phyloP scores from a whole-genome alignment of 2,888 invertebrate genomes.

The Aromia moschata region DNA sequence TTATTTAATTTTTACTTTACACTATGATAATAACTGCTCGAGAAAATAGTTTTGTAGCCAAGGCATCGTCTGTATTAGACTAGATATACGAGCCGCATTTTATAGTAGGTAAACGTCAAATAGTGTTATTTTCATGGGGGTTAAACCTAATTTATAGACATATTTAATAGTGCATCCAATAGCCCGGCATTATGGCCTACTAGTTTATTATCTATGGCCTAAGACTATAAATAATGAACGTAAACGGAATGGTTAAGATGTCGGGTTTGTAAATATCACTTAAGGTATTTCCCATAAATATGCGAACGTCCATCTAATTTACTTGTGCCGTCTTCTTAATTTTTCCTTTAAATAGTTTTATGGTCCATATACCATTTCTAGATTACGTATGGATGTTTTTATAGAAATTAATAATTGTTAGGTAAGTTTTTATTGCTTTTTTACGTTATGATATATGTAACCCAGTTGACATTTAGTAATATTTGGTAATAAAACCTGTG shows the following conservation, averaged over 20 bases:
- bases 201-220: slow-evolving; percentile 30
- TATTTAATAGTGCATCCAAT: slow-evolving; percentile 27
- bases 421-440: no score
- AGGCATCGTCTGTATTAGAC: slow-evolving; percentile 18
- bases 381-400: no score
- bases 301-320: slow-evolving; percentile 4
- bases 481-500: no score
- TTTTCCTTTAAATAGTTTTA: no score
- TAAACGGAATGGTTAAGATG: slow-evolving; percentile 27
- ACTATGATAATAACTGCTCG: no score
- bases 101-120: slow-evolving; percentile 29
- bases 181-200: slow-evolving; percentile 17
- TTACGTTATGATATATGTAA: no score
- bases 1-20: no score
- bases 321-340: slow-evolving; percentile 1
- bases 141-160: slow-evolving; percentile 25
- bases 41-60: background rate
- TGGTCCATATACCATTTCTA: no score
- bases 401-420: no score
- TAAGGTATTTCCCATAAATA: slow-evolving; percentile 23
- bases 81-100: slow-evolving; percentile 27
- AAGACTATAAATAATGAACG: slow-evolving; percentile 24
- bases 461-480: no score
- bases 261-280: slow-evolving; percentile 16
- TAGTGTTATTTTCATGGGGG: slow-evolving; percentile 25